A percentile compares a stretch with the other conserved stretches of the same genome.
phyloP scores from a whole-genome alignment of 1,140 invertebrate genomes.

The Anastatus disparis region DNA sequence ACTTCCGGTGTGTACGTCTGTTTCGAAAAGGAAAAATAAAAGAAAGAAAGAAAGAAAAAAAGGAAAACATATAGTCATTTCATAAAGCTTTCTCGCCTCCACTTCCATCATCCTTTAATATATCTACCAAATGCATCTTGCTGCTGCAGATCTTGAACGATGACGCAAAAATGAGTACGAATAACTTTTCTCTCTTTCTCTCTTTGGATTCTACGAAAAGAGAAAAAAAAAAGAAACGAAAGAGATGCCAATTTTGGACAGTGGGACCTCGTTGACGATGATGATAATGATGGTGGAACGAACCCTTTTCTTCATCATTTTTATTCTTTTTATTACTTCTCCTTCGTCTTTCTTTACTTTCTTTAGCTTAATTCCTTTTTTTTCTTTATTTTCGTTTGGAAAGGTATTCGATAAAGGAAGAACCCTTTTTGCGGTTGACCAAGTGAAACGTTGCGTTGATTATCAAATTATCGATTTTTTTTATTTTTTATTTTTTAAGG shows the following conservation, averaged over 20 bases:
- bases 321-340: slow-evolving; percentile 3
- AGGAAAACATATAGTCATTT: not conserved
- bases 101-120: not conserved
- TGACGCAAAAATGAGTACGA: slow-evolving; percentile 3
- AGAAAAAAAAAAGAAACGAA: no score
- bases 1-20: slow-evolving; percentile 22
- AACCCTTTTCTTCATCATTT: not conserved
- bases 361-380: no score
- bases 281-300: not conserved
- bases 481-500: no score
- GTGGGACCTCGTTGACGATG: not conserved
- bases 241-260: slow-evolving; percentile 13
- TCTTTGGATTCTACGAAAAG: slow-evolving; percentile 1
- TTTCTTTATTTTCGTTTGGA: not conserved
- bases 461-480: slow-evolving; percentile 29
- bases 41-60: slow-evolving; percentile 1
- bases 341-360: not conserved
- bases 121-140: not conserved
- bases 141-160: not conserved
- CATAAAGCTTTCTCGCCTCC: slow-evolving; percentile 5
- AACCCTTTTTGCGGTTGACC: not conserved
- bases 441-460: not conserved
- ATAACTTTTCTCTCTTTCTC: no score
- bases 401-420: no score
- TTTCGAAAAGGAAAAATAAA: no score